Evolutionary conservation across 2,113 vertebrate species (phyloP), one percentile per base, ranked within the genome.

Genomic region (Probosciger aterrimus): DNA sequence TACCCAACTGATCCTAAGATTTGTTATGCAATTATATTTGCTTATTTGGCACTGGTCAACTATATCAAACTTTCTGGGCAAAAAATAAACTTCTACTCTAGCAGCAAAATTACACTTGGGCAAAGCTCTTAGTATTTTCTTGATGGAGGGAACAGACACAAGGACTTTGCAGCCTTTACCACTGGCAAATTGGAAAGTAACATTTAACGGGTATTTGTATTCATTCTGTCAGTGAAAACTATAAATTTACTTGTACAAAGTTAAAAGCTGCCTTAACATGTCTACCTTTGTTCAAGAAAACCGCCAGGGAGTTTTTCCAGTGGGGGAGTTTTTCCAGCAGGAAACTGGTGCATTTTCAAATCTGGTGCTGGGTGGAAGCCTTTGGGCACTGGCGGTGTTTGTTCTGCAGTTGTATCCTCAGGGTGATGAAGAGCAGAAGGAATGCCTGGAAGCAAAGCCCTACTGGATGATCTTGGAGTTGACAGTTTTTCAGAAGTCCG

Each of bases 271-370:
- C 33, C 63, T 71, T 59, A 30, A 67, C 14, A 2, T 1, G 3
- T 30, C 22, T 95, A 97, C 97, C 97, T 96, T 50, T 74, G 90
- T 8, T 93, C 90, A 75, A 25, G 27, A 50, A 47, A 39, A 35
- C 10, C 35, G 49, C 7, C 30, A 30, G 86, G 73, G 17, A 88
- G 62, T 47, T 92, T 50, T 73, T 86, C 73, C 92, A 67, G 2
- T 0, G 43, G 43, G 82, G 57, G 37, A 62, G 65, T 8, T 86
- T 84, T 24, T 44, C 65, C 94, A 37, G 59, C 2, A 28, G 90
- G 59, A 55, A 77, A 27, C 3, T 39, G 92, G 2, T 81, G 74
- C 52, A 28, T 60, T 55, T 81, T 47, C 76, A 87, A 22, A 11
- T 27, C 35, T 3, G 77, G 62, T 75, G 63, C 62, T n/a, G 69